These are phyloP conservation scores for Halcyon smyrnensis DNA, from an alignment of 2,797 vertebrate genomes.

Conservation along the genomic window DNA sequence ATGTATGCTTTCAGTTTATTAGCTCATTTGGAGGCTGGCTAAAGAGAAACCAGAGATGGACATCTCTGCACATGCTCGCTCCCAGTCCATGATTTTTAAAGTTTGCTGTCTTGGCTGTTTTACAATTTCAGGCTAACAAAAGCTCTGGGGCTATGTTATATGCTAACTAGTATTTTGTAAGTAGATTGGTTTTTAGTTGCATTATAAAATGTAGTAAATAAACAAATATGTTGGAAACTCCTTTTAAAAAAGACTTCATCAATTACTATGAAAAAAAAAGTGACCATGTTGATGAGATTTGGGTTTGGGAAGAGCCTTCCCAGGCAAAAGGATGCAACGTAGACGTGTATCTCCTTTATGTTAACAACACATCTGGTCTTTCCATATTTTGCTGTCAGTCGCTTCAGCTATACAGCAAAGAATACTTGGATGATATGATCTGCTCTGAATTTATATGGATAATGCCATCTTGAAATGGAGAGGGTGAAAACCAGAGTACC, in stretches of 20 bases:
- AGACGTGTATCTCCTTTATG: background rate
- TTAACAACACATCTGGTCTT: background rate
- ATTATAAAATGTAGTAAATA: background rate
- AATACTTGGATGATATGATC: background rate
- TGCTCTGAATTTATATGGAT: background rate
- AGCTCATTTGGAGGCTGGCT: conserved; percentile 62
- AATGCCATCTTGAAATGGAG: background rate
- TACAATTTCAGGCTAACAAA: conserved; percentile 52
- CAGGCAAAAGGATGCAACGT: background rate
- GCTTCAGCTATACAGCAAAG: background rate
- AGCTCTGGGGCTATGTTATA: conserved; percentile 3
- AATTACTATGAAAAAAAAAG: background rate
- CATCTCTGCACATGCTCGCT: conserved; percentile 67
- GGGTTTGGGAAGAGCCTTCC: background rate
- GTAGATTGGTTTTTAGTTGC: background rate
- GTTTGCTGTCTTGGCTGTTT: conserved; percentile 51
- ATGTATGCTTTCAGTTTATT: conserved; percentile 70
- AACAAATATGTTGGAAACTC: background rate
- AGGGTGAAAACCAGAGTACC: background rate
- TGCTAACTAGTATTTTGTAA: background rate
- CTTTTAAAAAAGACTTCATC: background rate
- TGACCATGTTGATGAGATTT: background rate
- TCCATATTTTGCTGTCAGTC: background rate
- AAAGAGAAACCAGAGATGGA: conserved; percentile 66
- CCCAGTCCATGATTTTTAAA: conserved; percentile 42